Evolutionary conservation across 2,113 vertebrate species (phyloP), one percentile per base, ranked within the genome.

Genomic region (Diadophis punctatus): DNA sequence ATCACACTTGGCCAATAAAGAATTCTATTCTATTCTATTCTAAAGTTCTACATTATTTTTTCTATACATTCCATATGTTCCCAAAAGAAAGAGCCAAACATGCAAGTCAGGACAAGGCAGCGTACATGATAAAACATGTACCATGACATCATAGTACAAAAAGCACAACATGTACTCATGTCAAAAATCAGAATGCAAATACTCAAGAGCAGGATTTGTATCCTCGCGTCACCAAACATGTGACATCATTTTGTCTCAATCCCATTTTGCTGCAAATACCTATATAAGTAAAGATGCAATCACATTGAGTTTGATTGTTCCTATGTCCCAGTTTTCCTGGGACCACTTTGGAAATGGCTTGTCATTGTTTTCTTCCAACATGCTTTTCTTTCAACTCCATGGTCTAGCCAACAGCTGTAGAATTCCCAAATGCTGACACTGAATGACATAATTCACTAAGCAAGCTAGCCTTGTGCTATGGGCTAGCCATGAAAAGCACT

Each of bases 371-470:
- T 80, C 74, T 43, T 43, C 34, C 74, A 80, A 80, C 34, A 43
- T 80, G 34, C 8, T 80, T 80, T 39, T 63, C 14, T 80, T 43
- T 80, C 74, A 80, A 43, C 8, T 80, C 74, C 74, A 80, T 80
- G 16, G 8, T 80, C 34, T 43, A 43, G 74, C 34, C 74, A 43
- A 80, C 74, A 80, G 74, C 74, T 80, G 34, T 43, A 80, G 34
- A 43, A 80, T 43, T 80, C 74, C 74, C 34, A 80, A 80, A 80
- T 80, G 74, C 88, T 92, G 94, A 93, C 92, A 94, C 95, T 97
- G 95, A 95, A 93, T 96, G 94, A 55, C 89, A 96, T 96, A 97
- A 97, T 95, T 97, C 97, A 96, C 93, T 90, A 94, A 90, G 94
- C 96, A 10, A 85, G 80, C 56, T 94, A 93, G 94, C 93, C 95